Evolutionary conservation across 2,888 invertebrate genomes (phyloP).

Genomic region (Myopa testacea): DNA sequence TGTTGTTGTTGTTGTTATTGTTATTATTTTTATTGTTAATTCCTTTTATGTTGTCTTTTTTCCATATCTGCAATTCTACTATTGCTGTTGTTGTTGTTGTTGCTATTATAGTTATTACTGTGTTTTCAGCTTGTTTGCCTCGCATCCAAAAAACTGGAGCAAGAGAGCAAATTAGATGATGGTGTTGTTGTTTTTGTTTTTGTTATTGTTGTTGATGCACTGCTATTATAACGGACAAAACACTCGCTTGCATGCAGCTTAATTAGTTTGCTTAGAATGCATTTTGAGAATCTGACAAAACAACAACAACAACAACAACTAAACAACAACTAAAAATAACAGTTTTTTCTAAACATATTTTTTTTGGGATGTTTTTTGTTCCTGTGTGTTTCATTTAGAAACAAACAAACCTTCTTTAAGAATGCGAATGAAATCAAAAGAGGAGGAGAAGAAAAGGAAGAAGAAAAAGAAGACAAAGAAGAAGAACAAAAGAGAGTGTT

Average conservation of each 20-base stretch:
- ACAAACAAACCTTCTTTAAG: too few relatives aligned
- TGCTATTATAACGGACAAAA: slow-evolving; percentile 37
- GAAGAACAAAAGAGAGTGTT: neutral
- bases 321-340: neutral
- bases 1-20: neutral
- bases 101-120: too few relatives aligned
- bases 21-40: neutral
- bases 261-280: slow-evolving; percentile 28
- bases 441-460: neutral
- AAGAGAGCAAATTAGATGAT: too few relatives aligned
- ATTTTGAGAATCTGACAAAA: slow-evolving; percentile 20
- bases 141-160: too few relatives aligned
- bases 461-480: neutral
- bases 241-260: slow-evolving; percentile 35
- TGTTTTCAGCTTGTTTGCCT: too few relatives aligned
- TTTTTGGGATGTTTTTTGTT: neutral
- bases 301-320: slow-evolving; percentile 15
- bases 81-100: neutral
- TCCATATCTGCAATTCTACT: neutral
- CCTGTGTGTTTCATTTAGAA: neutral
- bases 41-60: neutral
- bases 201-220: slow-evolving; percentile 17
- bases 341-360: neutral
- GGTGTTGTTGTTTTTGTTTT: neutral
- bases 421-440: too few relatives aligned